These are phyloP conservation scores for Sitobion miscanthi DNA, from an alignment of 1,140 invertebrate genomes.

Conservation along the genomic window DNA sequence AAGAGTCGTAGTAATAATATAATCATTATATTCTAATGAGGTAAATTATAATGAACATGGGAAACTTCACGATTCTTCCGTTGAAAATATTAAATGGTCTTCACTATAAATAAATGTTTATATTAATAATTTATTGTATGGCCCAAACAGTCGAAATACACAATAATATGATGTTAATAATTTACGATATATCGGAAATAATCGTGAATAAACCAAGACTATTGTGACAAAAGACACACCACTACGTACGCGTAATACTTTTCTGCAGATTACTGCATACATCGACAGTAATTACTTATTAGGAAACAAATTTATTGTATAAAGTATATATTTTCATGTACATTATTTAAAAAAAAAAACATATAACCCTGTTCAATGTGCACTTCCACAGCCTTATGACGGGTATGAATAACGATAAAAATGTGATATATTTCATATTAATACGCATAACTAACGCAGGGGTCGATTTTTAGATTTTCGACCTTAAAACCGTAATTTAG, in stretches of 20 bases:
- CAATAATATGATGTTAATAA: background rate
- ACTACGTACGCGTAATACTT: background rate
- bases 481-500: background rate
- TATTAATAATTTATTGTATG: background rate
- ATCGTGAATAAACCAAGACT: background rate
- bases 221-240: background rate
- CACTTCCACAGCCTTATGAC: background rate
- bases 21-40: too few species aligned
- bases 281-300: background rate
- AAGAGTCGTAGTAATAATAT: background rate
- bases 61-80: too few species aligned
- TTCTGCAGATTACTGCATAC: background rate
- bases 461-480: background rate
- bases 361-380: background rate
- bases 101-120: too few species aligned
- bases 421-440: background rate
- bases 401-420: background rate
- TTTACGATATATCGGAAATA: background rate
- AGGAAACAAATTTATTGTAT: background rate
- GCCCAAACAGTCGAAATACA: background rate
- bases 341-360: background rate
- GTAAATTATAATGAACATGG: too few species aligned
- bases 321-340: background rate
- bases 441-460: background rate
- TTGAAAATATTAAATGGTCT: too few species aligned